Evolutionary conservation across 2,797 vertebrate genomes (phyloP).

Genomic region (Chaetophractus vellerosus): DNA sequence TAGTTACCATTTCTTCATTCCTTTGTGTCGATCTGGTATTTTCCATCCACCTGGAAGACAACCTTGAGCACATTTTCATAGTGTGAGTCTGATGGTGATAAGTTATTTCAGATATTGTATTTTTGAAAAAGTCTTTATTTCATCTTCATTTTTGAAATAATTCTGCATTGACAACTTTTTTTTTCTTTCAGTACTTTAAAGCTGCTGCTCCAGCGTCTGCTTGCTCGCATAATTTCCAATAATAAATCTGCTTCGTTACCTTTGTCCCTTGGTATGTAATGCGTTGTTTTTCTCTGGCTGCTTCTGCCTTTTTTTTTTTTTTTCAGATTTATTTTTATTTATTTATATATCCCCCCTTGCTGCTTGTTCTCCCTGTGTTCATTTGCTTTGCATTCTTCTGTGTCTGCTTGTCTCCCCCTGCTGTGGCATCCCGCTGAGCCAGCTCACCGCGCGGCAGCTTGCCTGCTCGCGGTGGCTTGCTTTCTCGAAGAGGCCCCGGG

Average conservation of each 20-base stretch:
- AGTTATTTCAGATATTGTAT: not conserved
- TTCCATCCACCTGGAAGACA: not conserved
- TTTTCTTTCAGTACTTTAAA: not conserved
- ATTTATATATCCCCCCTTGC: too few species aligned
- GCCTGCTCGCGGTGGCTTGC: too few species aligned
- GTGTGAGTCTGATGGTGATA: not conserved
- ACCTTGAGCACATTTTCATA: not conserved
- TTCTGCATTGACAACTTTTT: not conserved
- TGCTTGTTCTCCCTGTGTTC: too few species aligned
- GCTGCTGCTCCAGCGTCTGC: not conserved
- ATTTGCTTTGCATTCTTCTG: too few species aligned
- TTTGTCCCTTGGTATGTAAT: not conserved
- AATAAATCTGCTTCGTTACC: not conserved
- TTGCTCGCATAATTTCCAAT: not conserved
- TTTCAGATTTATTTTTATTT: too few species aligned
- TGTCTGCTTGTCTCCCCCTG: too few species aligned
- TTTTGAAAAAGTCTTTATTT: not conserved
- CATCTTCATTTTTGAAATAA: not conserved
- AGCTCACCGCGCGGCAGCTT: too few species aligned
- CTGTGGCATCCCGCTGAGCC: too few species aligned
- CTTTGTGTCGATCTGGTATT: not conserved
- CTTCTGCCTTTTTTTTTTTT: too few species aligned
- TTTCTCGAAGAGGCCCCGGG: too few species aligned
- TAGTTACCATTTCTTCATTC: rapidly evolving
- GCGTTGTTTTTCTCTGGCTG: too few species aligned